Base-by-base conservation (phyloP, 2,888 invertebrate species). In the Stenichneumon culpator region DNA sequence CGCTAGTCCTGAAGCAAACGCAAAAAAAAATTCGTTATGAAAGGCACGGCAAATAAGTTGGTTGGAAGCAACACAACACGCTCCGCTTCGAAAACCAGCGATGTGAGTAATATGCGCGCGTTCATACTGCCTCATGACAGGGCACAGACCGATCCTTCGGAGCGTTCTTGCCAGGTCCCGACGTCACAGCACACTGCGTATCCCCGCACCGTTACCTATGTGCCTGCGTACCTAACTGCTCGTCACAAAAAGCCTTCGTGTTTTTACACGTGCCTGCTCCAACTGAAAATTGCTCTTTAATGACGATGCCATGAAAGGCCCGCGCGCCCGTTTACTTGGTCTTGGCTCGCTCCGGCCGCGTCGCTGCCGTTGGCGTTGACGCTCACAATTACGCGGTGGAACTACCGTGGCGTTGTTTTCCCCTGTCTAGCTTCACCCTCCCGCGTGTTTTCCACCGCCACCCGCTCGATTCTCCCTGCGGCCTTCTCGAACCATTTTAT, bases 181-280 rank as follows among this genome's bases (percentile, higher is more conserved):
- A 67, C 54, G 44, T 65, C 69, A 60, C 84, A 73, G 54, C 73
- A 84, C 82, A 78, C 79, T 52, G 79, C 68, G 80, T 80, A 87
- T 88, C 87, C 87, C 89, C 89, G 87, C 85, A 86, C 89, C 88
- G 87, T 90, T 88, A 89, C 87, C 88, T 89, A 86, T 83, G 54
- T 79, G 84, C 86, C 86, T 87, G 87, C 25, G 25, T 87, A 81
- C 75, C 75, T 68, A 82, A 82, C 82, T 79, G 81, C 84, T 88
- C 87, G 84, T 84, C 74, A 73, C 88, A 89, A 90, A 89, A 89
- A 89, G 83, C 82, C 78, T 84, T 86, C 86, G 87, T 72, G 67
- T 81, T 81, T 83, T 81, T 84, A 70, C 75, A 70, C 75, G 39
- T 36, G 70, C 54, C 79, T 82, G 68, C 75, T 75, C 50, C 70